Percentiles rank a stretch among this genome's conserved stretches.
These are phyloP conservation scores for Garrulus glandarius DNA, from an alignment of 2,797 vertebrate species.

Conservation along the genomic window DNA sequence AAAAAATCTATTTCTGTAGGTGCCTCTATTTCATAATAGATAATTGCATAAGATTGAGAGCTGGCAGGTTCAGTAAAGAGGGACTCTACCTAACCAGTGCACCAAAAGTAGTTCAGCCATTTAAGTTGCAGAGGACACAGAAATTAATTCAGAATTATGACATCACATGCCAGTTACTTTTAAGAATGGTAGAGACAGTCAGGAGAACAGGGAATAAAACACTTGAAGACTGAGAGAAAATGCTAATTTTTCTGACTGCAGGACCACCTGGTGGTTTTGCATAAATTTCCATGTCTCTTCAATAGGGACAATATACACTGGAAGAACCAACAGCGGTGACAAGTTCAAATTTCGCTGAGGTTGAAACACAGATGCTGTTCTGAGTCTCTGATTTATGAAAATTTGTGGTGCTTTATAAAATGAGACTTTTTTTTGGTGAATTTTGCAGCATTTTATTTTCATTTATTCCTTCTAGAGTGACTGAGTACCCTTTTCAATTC, in stretches of 20 bases:
- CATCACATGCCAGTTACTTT: not conserved
- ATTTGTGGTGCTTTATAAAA: not conserved
- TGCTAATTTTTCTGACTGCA: not conserved
- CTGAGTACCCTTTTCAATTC: not conserved
- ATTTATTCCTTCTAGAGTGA: not conserved
- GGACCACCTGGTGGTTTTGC: not conserved
- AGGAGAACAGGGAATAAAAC: not conserved
- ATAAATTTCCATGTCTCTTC: not conserved
- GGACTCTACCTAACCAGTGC: not conserved
- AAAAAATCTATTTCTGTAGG: not conserved
- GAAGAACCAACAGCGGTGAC: not conserved
- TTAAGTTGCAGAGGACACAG: not conserved
- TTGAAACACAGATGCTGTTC: not conserved
- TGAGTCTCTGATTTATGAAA: not conserved
- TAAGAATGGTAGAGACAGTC: not conserved
- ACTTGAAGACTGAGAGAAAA: not conserved
- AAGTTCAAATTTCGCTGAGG: not conserved
- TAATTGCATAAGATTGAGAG: not conserved
- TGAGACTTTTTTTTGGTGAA: not conserved
- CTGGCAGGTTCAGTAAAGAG: not conserved
- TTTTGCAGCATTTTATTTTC: not conserved
- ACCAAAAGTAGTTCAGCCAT: not conserved
- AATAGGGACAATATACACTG: not conserved
- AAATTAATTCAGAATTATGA: constrained; percentile 27
- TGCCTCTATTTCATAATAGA: constrained; percentile 9